A percentile compares a stretch with the other conserved stretches of the same genome.
Conservation (phyloP, 2,113 vertebrate species). For the Hucho hucho region DNA sequence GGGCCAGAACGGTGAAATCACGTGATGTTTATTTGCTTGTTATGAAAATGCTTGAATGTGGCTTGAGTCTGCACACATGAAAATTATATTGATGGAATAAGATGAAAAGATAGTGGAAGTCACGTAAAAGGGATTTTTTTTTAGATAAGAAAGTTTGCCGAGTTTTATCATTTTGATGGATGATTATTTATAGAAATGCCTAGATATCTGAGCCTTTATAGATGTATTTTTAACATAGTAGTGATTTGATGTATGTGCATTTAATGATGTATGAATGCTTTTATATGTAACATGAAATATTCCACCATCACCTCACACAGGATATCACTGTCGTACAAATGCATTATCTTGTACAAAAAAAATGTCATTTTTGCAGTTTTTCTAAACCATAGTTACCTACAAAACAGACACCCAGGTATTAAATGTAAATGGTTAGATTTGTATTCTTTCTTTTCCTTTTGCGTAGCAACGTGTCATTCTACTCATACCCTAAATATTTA, state of each 20-base stretch:
- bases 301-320: background rate
- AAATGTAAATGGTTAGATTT: constrained; percentile 69
- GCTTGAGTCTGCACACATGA: background rate
- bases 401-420: constrained; percentile 38
- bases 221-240: background rate
- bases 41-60: constrained; percentile 65
- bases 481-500: constrained; percentile 77
- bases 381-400: constrained; percentile 33
- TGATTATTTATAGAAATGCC: background rate
- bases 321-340: background rate
- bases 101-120: background rate
- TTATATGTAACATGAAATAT: background rate
- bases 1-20: constrained; percentile 72
- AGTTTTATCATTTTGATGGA: background rate
- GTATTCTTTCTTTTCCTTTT: constrained; percentile 39
- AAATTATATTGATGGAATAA: background rate
- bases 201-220: background rate
- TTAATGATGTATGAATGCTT: background rate
- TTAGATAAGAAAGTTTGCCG: background rate
- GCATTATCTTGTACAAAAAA: constrained; percentile 7
- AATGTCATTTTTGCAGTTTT: background rate
- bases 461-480: constrained; percentile 60
- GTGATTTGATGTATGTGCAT: background rate
- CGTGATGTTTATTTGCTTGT: constrained; percentile 83
- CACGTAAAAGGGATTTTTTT: background rate